These are phyloP conservation scores for Pungitius pungitius DNA, from an alignment of 2,113 vertebrate genomes.

Conservation along the genomic window DNA sequence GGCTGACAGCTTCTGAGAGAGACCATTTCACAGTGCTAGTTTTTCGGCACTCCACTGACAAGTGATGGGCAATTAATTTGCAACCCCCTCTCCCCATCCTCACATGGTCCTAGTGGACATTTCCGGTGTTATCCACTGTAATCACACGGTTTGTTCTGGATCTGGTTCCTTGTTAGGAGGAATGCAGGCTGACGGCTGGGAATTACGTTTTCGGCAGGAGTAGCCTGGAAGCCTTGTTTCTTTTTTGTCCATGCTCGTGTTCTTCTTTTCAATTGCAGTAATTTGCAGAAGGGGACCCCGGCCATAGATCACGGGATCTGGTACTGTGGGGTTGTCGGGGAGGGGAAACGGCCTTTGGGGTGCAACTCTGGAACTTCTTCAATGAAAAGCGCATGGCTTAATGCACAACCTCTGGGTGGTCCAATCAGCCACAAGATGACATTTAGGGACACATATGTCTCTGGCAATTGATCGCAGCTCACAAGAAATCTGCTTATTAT, in stretches of 20 bases:
- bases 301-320: slow-evolving; percentile 65
- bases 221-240: slow-evolving; percentile 38
- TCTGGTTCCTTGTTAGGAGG: slow-evolving; percentile 31
- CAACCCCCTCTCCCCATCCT: slow-evolving; percentile 24
- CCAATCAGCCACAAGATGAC: slow-evolving; percentile 69
- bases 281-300: slow-evolving; percentile 69
- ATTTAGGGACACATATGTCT: slow-evolving; percentile 71
- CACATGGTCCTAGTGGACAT: slow-evolving; percentile 39
- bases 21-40: slow-evolving; percentile 21
- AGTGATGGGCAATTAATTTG: slow-evolving; percentile 73
- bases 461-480: slow-evolving; percentile 53
- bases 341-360: slow-evolving; percentile 55
- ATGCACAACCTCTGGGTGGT: slow-evolving; percentile 73
- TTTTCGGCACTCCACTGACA: slow-evolving; percentile 62
- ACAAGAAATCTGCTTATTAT: slow-evolving; percentile 43
- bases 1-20: slow-evolving; percentile 63
- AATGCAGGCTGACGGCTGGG: slow-evolving; percentile 46
- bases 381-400: slow-evolving; percentile 73
- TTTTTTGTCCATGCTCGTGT: slow-evolving; percentile 47
- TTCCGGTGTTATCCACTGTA: slow-evolving; percentile 32
- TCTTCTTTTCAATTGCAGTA: slow-evolving; percentile 64
- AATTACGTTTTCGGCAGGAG: slow-evolving; percentile 50
- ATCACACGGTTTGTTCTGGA: slow-evolving; percentile 37
- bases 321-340: slow-evolving; percentile 47
- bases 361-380: slow-evolving; percentile 63